A percentile compares a stretch with the other conserved stretches of the same genome.
phyloP scores from a whole-genome alignment of 2,113 vertebrate species.

The Chascanopsetta lugubris region DNA sequence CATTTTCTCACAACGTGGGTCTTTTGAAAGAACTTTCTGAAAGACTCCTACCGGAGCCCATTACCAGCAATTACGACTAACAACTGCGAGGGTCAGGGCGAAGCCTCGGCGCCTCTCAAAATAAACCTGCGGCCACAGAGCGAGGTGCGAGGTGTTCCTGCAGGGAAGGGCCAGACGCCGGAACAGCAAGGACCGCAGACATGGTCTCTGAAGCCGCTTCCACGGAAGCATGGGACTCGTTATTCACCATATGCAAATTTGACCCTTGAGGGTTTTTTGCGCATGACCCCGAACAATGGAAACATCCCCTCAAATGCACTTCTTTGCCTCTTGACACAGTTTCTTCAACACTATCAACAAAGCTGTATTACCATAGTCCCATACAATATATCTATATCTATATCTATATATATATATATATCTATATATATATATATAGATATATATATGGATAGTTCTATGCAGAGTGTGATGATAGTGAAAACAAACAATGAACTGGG shows the following conservation, averaged over 20 bases:
- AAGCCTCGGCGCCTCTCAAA: conserved; percentile 13
- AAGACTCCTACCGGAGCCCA: neutral
- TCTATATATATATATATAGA: too few relatives aligned
- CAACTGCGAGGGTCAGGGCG: conserved; percentile 5
- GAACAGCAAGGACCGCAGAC: neutral
- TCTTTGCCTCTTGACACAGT: conserved; percentile 2
- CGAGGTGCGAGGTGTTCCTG: conserved; percentile 31
- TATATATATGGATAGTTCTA: too few relatives aligned
- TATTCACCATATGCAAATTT: conserved; percentile 38
- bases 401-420: too few relatives aligned
- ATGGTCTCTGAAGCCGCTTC: conserved; percentile 46
- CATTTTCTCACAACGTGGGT: neutral
- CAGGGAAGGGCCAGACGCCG: conserved; percentile 13
- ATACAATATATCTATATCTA: too few relatives aligned
- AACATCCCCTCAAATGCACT: conserved; percentile 19
- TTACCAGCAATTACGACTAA: conserved; percentile 1
- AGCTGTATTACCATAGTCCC: too few relatives aligned
- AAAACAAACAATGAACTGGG: too few relatives aligned
- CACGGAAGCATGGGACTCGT: conserved; percentile 40
- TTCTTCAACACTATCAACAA: neutral
- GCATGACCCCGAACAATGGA: conserved; percentile 12
- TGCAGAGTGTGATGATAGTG: too few relatives aligned
- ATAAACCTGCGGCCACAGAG: conserved; percentile 24
- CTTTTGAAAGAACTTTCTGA: neutral
- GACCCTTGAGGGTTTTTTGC: conserved; percentile 13